Conservation (phyloP, 1,140 invertebrate species). For the Aricia agestis region DNA sequence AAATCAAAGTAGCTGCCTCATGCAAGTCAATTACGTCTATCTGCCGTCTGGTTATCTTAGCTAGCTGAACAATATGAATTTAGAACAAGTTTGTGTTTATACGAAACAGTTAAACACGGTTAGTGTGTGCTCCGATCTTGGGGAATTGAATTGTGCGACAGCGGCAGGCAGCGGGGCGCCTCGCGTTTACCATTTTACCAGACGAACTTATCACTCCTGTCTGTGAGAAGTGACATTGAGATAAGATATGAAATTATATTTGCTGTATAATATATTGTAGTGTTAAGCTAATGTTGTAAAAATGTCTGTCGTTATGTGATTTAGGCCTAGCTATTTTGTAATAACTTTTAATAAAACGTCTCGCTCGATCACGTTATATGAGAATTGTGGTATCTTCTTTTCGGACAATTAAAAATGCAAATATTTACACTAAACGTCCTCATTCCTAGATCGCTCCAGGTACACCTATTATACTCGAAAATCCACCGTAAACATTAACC, state of each 20-base stretch:
- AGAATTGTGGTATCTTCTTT: no score
- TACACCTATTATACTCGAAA: neutral
- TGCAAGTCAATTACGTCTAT: slow-evolving; percentile 70
- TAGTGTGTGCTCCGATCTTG: slow-evolving; percentile 47
- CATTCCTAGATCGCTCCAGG: neutral
- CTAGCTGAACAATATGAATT: slow-evolving; percentile 60
- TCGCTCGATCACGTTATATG: no score
- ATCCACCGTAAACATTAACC: neutral
- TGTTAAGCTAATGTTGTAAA: neutral
- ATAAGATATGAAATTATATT: neutral
- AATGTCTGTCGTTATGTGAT: neutral
- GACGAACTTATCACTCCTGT: slow-evolving; percentile 28
- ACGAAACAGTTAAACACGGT: slow-evolving; percentile 56
- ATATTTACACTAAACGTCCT: no score
- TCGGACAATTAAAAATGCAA: no score
- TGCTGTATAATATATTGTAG: neutral
- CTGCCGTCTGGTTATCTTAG: slow-evolving; percentile 59
- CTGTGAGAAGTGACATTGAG: neutral
- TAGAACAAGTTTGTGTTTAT: slow-evolving; percentile 43
- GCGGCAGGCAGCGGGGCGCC: slow-evolving; percentile 1
- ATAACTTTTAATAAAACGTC: no score
- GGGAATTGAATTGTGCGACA: slow-evolving; percentile 35
- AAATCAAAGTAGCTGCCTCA: slow-evolving; percentile 66
- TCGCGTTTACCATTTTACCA: slow-evolving; percentile 24
- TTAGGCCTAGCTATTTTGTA: neutral